Conservation (phyloP, 64 coral and sea anemone species). For the Montipora cactus region DNA sequence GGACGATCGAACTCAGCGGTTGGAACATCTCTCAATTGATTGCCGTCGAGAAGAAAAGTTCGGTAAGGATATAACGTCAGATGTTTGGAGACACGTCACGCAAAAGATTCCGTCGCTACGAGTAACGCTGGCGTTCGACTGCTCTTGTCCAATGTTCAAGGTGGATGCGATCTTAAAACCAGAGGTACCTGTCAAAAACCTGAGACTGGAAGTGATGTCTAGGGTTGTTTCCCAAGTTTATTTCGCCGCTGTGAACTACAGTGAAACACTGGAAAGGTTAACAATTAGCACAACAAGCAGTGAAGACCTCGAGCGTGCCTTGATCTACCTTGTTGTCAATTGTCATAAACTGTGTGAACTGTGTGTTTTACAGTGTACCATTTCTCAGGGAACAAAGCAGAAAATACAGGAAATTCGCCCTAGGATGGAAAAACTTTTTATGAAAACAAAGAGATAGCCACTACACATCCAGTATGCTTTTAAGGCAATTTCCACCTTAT, state of each 20-base stretch:
- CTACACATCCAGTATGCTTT: background rate
- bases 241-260: slow-evolving; percentile 79
- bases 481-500: too few species aligned
- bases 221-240: slow-evolving; percentile 85
- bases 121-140: slow-evolving; percentile 83
- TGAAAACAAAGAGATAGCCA: slow-evolving; percentile 49
- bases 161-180: slow-evolving; percentile 91
- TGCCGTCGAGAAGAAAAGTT: slow-evolving; percentile 93
- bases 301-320: slow-evolving; percentile 71
- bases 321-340: slow-evolving; percentile 59
- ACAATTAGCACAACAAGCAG: slow-evolving; percentile 83
- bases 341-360: slow-evolving; percentile 77
- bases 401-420: slow-evolving; percentile 80
- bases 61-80: slow-evolving; percentile 77
- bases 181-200: slow-evolving; percentile 75
- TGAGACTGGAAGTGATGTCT: slow-evolving; percentile 77
- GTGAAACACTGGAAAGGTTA: slow-evolving; percentile 81
- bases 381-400: slow-evolving; percentile 74
- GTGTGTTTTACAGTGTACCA: slow-evolving; percentile 78
- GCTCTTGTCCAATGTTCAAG: slow-evolving; percentile 91
- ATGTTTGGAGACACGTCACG: slow-evolving; percentile 75
- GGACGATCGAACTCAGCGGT: slow-evolving; percentile 59
- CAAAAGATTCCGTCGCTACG: slow-evolving; percentile 72
- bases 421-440: slow-evolving; percentile 67
- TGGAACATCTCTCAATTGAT: slow-evolving; percentile 75